A percentile compares a stretch with the other conserved stretches of the same genome.
These are phyloP conservation scores for roundworm (Caenorhabditis elegans) DNA, from an alignment of 1,140 invertebrate genomes.

Conservation along the genomic window WBcel235 BX284603.4:10925501-10926000, in stretches of 20 bases:
- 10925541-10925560: constrained; percentile 32
- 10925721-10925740: too few species aligned
- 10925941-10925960: constrained; percentile 9
- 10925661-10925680: too few species aligned
- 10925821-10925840: background rate
- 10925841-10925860: background rate
- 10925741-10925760: too few species aligned
- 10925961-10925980: background rate
- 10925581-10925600: background rate
- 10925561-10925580: constrained; percentile 4
- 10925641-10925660: too few species aligned
- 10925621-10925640: background rate
- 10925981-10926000: background rate
- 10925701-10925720: too few species aligned
- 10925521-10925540: constrained; percentile 40
- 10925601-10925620: background rate
- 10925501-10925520: constrained; percentile 65
- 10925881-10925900: constrained; percentile 23
- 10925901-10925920: constrained; percentile 1
- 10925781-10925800: too few species aligned
- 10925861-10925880: background rate
- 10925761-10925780: too few species aligned
- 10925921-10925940: constrained; percentile 1
- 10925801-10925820: background rate
- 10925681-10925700: too few species aligned